Evolutionary conservation across 2,113 vertebrate genomes (phyloP).

Genomic region (Dinomys branickii): DNA sequence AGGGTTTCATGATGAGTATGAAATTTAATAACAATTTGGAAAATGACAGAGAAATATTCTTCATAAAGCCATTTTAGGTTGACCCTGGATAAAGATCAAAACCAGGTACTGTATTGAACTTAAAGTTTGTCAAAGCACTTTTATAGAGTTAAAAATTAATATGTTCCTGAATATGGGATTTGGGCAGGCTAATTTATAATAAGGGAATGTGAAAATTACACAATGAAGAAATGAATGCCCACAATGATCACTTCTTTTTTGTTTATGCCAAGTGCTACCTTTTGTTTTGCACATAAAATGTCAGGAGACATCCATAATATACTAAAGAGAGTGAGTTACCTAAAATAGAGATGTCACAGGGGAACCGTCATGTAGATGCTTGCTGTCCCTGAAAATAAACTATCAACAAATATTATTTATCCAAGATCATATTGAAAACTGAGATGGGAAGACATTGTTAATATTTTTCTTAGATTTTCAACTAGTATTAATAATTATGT

Average conservation of each 20-base stretch:
- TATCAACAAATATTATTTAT: not conserved
- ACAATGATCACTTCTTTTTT: not conserved
- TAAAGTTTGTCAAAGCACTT: not conserved
- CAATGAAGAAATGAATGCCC: not conserved
- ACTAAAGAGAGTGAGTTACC: not conserved
- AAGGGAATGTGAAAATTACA: not conserved
- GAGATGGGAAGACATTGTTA: not conserved
- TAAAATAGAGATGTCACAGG: not conserved
- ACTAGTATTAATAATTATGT: not conserved
- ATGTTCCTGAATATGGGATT: not conserved
- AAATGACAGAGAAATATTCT: not conserved
- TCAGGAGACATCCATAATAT: not conserved
- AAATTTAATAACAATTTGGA: not conserved
- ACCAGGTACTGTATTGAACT: not conserved
- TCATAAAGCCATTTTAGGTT: slow-evolving; percentile 9
- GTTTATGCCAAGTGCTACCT: not conserved
- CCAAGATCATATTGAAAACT: not conserved
- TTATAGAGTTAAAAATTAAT: not conserved
- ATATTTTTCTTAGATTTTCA: slow-evolving; percentile 4
- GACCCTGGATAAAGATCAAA: not conserved
- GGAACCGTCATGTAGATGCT: not conserved
- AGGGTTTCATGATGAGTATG: not conserved
- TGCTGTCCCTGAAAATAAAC: not conserved
- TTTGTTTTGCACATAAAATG: not conserved
- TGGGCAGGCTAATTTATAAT: not conserved